Conservation (phyloP, 2,888 invertebrate genomes). For the Mimumesa dahlbomi region DNA sequence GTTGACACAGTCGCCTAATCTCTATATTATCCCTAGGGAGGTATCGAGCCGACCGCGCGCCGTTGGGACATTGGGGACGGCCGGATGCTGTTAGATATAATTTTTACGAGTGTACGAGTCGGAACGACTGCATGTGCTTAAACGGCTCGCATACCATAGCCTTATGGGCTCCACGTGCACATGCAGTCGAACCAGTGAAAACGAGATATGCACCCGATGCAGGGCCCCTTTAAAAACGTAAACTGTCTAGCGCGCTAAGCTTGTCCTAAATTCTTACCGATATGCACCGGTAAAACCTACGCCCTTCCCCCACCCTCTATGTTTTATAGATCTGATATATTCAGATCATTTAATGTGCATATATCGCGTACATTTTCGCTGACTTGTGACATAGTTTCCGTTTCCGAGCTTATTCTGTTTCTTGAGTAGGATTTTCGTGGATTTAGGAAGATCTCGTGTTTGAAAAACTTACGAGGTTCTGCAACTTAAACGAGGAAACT, state of each 20-base stretch:
- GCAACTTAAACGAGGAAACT: too few species aligned
- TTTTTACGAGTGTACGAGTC: slow-evolving; percentile 59
- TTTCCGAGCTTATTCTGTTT: too few species aligned
- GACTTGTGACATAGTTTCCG: too few species aligned
- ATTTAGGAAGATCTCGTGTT: too few species aligned
- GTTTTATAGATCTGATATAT: too few species aligned
- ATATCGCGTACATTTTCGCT: too few species aligned
- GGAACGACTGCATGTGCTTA: slow-evolving; percentile 22
- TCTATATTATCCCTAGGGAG: slow-evolving; percentile 64
- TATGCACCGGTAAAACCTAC: not conserved
- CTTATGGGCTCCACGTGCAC: slow-evolving; percentile 61
- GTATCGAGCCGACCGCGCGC: slow-evolving; percentile 31
- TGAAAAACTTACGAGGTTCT: too few species aligned
- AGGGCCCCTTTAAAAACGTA: slow-evolving; percentile 5
- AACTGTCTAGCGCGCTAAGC: not conserved
- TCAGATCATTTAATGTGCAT: too few species aligned
- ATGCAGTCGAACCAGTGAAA: slow-evolving; percentile 6
- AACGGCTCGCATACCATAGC: slow-evolving; percentile 48
- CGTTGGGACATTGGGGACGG: not conserved
- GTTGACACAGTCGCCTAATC: slow-evolving; percentile 61
- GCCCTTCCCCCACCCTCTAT: not conserved
- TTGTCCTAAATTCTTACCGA: not conserved
- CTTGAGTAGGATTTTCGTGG: too few species aligned
- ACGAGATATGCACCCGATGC: slow-evolving; percentile 25
- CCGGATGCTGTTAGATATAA: slow-evolving; percentile 69